phyloP scores from a whole-genome alignment of 2,113 vertebrate species.

The Pycnonotus jocosus region DNA sequence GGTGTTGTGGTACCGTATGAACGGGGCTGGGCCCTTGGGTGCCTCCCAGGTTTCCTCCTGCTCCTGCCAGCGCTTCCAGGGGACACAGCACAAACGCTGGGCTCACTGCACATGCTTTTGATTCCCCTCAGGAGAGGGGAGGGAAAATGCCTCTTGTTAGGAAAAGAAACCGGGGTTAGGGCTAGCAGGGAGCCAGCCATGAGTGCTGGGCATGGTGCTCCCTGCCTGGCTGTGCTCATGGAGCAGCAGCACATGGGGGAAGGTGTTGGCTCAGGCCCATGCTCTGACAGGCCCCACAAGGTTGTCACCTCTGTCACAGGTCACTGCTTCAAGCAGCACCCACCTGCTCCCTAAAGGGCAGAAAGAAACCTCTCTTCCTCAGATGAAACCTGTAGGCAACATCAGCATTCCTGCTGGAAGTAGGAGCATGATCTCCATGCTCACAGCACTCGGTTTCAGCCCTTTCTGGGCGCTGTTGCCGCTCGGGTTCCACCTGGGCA shows the following conservation, averaged over 20 bases:
- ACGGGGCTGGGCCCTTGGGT: neutral
- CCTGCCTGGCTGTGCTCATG: neutral
- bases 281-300: neutral
- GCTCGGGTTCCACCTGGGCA: neutral
- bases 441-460: rapidly evolving
- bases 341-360: neutral
- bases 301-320: rapidly evolving
- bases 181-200: neutral
- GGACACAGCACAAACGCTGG: neutral
- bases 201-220: rapidly evolving
- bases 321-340: neutral
- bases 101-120: neutral
- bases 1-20: neutral
- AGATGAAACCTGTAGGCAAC: neutral
- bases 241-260: neutral
- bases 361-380: neutral
- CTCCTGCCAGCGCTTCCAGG: neutral
- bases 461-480: rapidly evolving
- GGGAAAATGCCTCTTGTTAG: neutral
- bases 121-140: neutral
- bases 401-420: neutral
- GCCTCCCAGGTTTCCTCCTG: neutral
- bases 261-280: rapidly evolving
- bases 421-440: neutral
- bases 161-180: neutral